These are phyloP conservation scores for Leucoma salicis DNA, from an alignment of 2,888 invertebrate genomes.

Conservation along the genomic window DNA sequence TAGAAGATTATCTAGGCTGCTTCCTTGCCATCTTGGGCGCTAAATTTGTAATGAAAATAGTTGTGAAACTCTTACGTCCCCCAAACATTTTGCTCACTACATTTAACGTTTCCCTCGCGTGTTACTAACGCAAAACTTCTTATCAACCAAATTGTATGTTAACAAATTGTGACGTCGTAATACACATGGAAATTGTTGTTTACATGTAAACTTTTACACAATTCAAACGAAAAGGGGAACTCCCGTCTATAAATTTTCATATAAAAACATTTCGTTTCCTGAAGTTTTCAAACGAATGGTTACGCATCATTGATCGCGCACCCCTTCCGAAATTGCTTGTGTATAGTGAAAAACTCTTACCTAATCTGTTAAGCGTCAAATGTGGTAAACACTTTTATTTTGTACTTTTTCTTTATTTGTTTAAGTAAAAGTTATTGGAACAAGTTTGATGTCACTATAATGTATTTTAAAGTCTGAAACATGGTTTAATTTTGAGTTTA, in stretches of 20 bases:
- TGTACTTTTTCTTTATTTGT: too few species aligned
- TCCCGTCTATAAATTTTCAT: conserved; percentile 43
- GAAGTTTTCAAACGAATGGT: conserved; percentile 42
- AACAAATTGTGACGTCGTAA: conserved; percentile 24
- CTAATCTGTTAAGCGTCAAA: conserved; percentile 15
- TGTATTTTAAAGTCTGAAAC: too few species aligned
- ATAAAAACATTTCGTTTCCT: conserved; percentile 35
- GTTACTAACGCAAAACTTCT: conserved; percentile 8
- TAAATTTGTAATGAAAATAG: too few species aligned
- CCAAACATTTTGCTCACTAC: not conserved
- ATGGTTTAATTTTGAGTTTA: too few species aligned
- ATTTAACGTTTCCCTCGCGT: not conserved
- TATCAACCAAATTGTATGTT: conserved; percentile 24
- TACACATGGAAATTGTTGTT: conserved; percentile 25
- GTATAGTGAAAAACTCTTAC: conserved; percentile 19
- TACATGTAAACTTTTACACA: conserved; percentile 33
- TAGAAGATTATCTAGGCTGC: too few species aligned
- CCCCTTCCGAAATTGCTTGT: conserved; percentile 30
- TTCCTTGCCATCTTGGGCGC: too few species aligned
- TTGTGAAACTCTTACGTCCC: too few species aligned
- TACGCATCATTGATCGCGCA: conserved; percentile 44
- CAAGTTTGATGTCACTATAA: too few species aligned
- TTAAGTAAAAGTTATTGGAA: too few species aligned
- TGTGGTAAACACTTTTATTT: too few species aligned
- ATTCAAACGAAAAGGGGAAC: conserved; percentile 23